These are phyloP conservation scores for Marcusenius ussheri DNA, from an alignment of 2,113 vertebrate species.

Conservation along the genomic window DNA sequence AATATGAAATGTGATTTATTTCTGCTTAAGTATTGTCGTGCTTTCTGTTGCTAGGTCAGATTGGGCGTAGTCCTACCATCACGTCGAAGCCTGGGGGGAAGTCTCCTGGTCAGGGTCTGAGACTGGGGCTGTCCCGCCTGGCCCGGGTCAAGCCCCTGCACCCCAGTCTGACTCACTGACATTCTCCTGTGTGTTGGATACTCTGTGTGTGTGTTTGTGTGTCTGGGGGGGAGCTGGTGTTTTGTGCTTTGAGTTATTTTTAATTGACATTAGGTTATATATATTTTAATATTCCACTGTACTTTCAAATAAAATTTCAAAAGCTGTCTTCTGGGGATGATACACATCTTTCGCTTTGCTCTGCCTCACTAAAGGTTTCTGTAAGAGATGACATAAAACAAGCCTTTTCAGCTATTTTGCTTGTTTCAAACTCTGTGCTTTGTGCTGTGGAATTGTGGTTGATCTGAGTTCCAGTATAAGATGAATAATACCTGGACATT, in stretches of 20 bases:
- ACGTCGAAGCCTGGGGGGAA: slow-evolving; percentile 43
- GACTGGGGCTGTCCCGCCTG: slow-evolving; percentile 81
- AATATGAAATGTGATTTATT: neutral
- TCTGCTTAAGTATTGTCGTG: neutral
- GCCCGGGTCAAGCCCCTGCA: slow-evolving; percentile 86
- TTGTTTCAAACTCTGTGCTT: neutral
- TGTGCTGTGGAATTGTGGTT: neutral
- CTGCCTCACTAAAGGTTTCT: neutral
- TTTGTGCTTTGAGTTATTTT: neutral
- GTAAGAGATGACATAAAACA: neutral
- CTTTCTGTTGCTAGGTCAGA: slow-evolving; percentile 51
- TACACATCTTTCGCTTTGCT: neutral
- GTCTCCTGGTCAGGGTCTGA: slow-evolving; percentile 75
- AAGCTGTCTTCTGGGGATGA: neutral
- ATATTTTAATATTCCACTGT: neutral
- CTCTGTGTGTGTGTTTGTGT: neutral
- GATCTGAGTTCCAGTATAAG: neutral
- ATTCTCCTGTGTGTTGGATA: neutral
- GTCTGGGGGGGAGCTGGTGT: neutral
- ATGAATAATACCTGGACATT: neutral
- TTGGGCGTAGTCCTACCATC: slow-evolving; percentile 55
- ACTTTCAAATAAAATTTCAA: neutral
- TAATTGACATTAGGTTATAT: neutral
- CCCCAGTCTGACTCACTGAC: slow-evolving; percentile 62
- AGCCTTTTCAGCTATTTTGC: neutral